Evolutionary conservation across 2,113 vertebrate genomes (phyloP).

Genomic region (Notarius lentiginosus): DNA sequence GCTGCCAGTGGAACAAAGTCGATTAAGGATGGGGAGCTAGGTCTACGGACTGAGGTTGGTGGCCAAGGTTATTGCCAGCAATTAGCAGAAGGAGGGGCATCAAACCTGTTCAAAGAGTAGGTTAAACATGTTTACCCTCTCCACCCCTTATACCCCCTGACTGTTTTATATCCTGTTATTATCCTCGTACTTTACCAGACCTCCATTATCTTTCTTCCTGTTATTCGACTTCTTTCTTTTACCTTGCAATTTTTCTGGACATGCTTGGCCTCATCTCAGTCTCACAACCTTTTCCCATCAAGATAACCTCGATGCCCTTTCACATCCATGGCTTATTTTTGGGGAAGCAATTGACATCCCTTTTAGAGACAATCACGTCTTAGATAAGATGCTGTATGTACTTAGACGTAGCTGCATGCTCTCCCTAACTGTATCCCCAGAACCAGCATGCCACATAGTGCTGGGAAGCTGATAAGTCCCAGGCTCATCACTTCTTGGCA

Average conservation of each 20-base stretch:
- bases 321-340: no score
- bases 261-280: not conserved
- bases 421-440: not conserved
- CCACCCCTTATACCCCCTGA: not conserved
- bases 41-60: not conserved
- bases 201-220: not conserved
- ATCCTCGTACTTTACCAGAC: not conserved
- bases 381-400: not conserved
- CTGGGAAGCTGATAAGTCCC: slow-evolving; percentile 38
- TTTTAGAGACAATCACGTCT: not conserved
- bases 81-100: not conserved
- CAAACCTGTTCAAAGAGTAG: not conserved
- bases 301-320: not conserved
- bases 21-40: slow-evolving; percentile 2
- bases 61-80: slow-evolving; percentile 19
- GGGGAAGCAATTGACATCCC: not conserved
- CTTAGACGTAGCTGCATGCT: no score
- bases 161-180: slow-evolving; percentile 6
- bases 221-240: not conserved
- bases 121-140: slow-evolving; percentile 11
- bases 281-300: not conserved
- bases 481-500: slow-evolving; percentile 55
- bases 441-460: slow-evolving; percentile 11
- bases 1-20: slow-evolving; percentile 18
- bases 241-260: not conserved